Conservation (phyloP, 2,888 invertebrate genomes). For the Sinhomidia bicolor region DNA sequence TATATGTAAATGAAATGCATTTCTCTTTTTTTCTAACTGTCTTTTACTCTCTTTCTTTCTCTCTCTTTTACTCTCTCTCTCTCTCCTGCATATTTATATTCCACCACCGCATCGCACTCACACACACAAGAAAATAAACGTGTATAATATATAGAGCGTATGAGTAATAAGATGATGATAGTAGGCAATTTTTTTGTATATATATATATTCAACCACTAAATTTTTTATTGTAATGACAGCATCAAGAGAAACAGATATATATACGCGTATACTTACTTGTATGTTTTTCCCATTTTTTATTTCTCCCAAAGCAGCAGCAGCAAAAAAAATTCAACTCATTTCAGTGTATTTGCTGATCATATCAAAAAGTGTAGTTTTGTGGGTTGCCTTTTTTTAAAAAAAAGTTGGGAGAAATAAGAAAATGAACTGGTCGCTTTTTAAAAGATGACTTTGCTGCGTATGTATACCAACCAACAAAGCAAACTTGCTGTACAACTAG, state of each 20-base stretch:
- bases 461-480: neutral
- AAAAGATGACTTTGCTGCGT: neutral
- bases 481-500: neutral
- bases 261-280: neutral
- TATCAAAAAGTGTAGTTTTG: neutral
- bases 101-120: too few relatives aligned
- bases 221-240: slow-evolving; percentile 15
- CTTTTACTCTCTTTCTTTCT: neutral
- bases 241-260: neutral
- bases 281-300: neutral
- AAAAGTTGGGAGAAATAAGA: neutral
- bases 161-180: neutral
- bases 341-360: neutral
- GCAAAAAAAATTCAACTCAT: neutral
- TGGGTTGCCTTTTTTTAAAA: neutral
- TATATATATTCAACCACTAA: neutral
- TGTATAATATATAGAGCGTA: neutral
- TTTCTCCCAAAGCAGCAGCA: too few relatives aligned
- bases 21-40: neutral
- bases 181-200: neutral
- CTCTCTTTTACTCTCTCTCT: neutral
- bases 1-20: slow-evolving; percentile 67
- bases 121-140: neutral
- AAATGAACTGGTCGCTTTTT: neutral
- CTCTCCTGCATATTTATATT: slow-evolving; percentile 51